Conservation (phyloP, 2,113 vertebrate genomes). For the Suricata suricatta region DNA sequence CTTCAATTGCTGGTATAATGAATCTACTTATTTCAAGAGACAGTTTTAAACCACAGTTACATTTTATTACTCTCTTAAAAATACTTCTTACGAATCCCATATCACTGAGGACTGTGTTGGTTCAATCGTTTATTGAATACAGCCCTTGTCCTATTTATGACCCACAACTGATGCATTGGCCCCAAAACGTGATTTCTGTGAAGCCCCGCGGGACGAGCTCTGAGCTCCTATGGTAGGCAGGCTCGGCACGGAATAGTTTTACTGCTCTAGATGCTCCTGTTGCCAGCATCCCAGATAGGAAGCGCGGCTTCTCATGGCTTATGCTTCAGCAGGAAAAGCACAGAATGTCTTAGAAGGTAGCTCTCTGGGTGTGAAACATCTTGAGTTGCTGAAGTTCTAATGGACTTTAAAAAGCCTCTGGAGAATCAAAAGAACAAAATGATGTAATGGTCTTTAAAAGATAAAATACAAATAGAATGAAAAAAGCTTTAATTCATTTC, state of each 20-base stretch:
- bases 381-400: conserved; percentile 65
- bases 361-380: conserved; percentile 65
- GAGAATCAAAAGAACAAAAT: conserved; percentile 65
- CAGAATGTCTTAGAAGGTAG: conserved; percentile 44
- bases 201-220: neutral
- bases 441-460: conserved; percentile 69
- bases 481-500: conserved; percentile 69
- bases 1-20: neutral
- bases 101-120: neutral
- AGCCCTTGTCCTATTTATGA: conserved; percentile 65
- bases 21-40: conserved; percentile 55
- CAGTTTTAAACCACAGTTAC: conserved; percentile 63
- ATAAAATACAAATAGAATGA: conserved; percentile 64
- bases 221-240: neutral
- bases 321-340: neutral
- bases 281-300: neutral
- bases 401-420: conserved; percentile 56
- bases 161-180: conserved; percentile 3
- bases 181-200: conserved; percentile 44
- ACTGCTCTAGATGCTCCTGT: neutral
- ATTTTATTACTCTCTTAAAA: conserved; percentile 69
- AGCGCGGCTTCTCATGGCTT: neutral
- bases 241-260: neutral
- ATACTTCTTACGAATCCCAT: neutral
- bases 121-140: conserved; percentile 56